These are phyloP conservation scores for Acleris cristana DNA, from an alignment of 2,888 invertebrate species.

Conservation along the genomic window DNA sequence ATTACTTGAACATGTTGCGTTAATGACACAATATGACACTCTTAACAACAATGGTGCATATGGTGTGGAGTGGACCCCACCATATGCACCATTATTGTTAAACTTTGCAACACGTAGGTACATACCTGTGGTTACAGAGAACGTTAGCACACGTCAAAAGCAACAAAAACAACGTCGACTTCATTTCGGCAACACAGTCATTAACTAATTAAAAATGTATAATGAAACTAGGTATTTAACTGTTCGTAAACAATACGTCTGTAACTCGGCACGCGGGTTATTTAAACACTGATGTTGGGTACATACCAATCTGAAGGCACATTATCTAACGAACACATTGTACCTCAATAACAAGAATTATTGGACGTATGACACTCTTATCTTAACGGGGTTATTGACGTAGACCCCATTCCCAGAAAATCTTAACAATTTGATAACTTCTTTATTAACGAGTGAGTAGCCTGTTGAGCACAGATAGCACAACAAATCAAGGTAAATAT, in stretches of 20 bases:
- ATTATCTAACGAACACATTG: conserved; percentile 27
- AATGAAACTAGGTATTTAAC: background rate
- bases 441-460: background rate
- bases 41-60: no score
- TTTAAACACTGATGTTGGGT: conserved; percentile 11
- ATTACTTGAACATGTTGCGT: no score
- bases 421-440: conserved; percentile 5
- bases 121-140: conserved; percentile 50
- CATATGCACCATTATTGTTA: no score
- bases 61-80: no score
- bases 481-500: background rate
- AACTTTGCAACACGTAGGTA: conserved; percentile 6
- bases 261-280: conserved; percentile 15
- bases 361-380: conserved; percentile 68
- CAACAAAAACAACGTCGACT: conserved; percentile 39
- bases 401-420: conserved; percentile 33
- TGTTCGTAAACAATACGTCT: conserved; percentile 3
- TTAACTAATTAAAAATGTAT: no score
- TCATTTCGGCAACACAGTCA: background rate
- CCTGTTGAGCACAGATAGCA: background rate
- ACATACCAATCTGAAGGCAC: conserved; percentile 22
- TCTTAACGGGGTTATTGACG: conserved; percentile 68
- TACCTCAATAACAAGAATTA: conserved; percentile 39
- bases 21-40: no score
- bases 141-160: conserved; percentile 43